These are phyloP conservation scores for Caretta caretta DNA, from an alignment of 2,113 vertebrate species.

Conservation along the genomic window DNA sequence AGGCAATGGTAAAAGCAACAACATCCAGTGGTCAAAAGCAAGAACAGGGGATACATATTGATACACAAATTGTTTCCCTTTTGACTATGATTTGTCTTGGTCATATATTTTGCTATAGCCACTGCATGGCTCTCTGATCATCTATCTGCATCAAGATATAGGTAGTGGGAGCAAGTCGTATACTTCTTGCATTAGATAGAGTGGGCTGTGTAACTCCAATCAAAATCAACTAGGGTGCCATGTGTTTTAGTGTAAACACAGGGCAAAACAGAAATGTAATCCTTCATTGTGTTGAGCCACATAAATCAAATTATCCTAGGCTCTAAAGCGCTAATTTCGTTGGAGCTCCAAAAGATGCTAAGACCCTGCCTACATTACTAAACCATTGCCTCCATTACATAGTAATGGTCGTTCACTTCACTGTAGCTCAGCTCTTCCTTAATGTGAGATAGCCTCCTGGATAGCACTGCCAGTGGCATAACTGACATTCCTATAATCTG, in stretches of 20 bases:
- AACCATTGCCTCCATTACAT: neutral
- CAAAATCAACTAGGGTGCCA: neutral
- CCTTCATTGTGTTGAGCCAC: neutral
- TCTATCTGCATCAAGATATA: neutral
- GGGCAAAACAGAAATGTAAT: neutral
- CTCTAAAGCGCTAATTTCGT: neutral
- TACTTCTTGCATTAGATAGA: neutral
- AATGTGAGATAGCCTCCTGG: neutral
- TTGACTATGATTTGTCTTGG: neutral
- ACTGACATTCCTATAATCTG: neutral
- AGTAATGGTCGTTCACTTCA: neutral
- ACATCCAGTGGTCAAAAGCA: neutral
- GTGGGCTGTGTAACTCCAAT: neutral
- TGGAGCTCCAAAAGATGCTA: neutral
- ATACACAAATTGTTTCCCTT: neutral
- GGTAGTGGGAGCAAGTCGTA: neutral
- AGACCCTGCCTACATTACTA: neutral
- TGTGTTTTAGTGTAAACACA: neutral
- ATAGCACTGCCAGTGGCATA: neutral
- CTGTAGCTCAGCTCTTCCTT: neutral
- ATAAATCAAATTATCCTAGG: neutral
- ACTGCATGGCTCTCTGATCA: neutral
- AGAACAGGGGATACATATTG: neutral
- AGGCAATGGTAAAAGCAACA: neutral
- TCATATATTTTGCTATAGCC: neutral